Percentiles rank a stretch among this genome's conserved stretches.
Conservation (phyloP, 2,113 vertebrate species). For the Fulica atra region DNA sequence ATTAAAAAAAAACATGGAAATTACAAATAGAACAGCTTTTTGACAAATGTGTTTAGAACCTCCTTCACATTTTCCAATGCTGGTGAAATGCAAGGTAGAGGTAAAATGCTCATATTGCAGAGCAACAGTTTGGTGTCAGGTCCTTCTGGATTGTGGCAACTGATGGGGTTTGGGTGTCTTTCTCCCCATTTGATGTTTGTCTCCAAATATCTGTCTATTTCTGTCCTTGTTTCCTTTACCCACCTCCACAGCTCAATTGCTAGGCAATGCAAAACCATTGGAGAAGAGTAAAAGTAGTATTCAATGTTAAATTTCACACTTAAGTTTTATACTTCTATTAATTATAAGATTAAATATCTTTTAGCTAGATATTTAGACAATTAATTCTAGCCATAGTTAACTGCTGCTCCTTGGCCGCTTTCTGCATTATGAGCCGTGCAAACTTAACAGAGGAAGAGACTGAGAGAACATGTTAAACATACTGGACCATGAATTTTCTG, state of each 20-base stretch:
- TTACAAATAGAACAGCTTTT: neutral
- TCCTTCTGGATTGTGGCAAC: neutral
- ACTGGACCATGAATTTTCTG: neutral
- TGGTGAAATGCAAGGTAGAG: neutral
- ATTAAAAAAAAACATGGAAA: too few species aligned
- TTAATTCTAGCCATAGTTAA: neutral
- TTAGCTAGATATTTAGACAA: neutral
- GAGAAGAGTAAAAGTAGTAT: neutral
- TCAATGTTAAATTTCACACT: neutral
- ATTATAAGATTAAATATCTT: neutral
- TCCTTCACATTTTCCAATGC: neutral
- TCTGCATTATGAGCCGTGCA: neutral
- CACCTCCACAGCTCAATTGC: neutral
- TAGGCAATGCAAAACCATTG: neutral
- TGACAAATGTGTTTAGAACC: neutral
- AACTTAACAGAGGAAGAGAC: neutral
- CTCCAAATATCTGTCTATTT: neutral
- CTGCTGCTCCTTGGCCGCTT: neutral
- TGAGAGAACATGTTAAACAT: neutral
- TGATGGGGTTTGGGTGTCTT: neutral
- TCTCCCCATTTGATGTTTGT: neutral
- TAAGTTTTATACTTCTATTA: neutral
- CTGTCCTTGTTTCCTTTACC: neutral
- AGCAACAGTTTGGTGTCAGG: neutral
- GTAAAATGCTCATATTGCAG: neutral